Conservation (phyloP, 2,113 vertebrate genomes). For the Pygoscelis antarcticus region DNA sequence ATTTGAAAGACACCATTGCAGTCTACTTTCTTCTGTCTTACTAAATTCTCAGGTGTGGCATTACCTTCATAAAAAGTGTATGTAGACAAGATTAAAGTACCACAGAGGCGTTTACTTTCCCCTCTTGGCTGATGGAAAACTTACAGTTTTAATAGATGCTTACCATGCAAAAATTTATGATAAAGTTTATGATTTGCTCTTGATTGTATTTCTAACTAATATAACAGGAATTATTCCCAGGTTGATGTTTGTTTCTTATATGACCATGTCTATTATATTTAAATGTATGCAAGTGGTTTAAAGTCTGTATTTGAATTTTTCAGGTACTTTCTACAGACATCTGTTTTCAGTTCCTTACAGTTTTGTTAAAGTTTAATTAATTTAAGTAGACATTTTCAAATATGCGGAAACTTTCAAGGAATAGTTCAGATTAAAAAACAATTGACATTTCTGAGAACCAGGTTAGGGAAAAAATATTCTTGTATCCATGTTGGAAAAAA, state of each 20-base stretch:
- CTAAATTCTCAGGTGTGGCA: neutral
- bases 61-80: neutral
- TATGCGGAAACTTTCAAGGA: neutral
- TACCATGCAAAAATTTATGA: neutral
- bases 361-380: neutral
- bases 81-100: neutral
- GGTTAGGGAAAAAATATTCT: neutral
- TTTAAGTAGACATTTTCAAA: neutral
- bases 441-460: neutral
- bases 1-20: neutral
- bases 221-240: neutral
- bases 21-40: accelerated
- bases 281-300: neutral
- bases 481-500: neutral
- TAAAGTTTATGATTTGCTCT: neutral
- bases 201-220: neutral
- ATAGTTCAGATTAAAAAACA: neutral
- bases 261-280: neutral
- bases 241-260: neutral
- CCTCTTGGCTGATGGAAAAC: neutral
- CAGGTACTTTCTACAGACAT: neutral
- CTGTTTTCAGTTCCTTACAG: neutral
- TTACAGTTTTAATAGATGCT: neutral
- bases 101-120: neutral
- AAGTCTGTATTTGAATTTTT: neutral